A percentile compares a stretch with the other conserved stretches of the same genome.
phyloP scores from a whole-genome alignment of 2,113 vertebrate genomes.

The Carassius gibelio region DNA sequence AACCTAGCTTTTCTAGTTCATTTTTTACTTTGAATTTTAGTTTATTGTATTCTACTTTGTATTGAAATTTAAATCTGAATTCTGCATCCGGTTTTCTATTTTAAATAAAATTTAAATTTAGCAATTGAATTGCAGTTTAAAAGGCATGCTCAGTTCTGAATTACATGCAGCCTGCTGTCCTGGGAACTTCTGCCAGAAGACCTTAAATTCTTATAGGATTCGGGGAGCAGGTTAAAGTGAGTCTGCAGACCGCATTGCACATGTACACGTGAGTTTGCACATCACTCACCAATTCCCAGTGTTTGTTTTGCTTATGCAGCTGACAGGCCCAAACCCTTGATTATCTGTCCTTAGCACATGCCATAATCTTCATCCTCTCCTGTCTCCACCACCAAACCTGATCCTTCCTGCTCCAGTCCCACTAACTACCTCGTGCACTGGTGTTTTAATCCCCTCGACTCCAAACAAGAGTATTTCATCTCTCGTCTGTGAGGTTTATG shows the following conservation, averaged over 20 bases:
- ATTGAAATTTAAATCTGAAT: neutral
- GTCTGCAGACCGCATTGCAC: neutral
- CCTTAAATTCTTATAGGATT: conserved; percentile 9
- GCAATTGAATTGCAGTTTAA: neutral
- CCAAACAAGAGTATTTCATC: conserved; percentile 57
- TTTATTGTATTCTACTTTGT: neutral
- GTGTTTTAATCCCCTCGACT: conserved; percentile 60
- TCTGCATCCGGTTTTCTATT: neutral
- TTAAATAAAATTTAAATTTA: neutral
- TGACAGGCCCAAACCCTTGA: conserved; percentile 71
- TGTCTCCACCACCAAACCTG: conserved; percentile 56
- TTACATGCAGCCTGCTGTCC: neutral
- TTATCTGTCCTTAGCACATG: conserved; percentile 67
- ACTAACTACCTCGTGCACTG: conserved; percentile 58
- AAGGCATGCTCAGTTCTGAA: neutral
- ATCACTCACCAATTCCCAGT: conserved; percentile 6
- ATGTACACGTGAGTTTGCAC: neutral
- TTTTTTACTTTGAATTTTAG: neutral
- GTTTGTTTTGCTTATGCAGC: conserved; percentile 70
- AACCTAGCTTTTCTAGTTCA: neutral
- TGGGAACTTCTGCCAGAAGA: conserved; percentile 31
- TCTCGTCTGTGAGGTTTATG: conserved; percentile 55
- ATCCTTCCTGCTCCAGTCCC: conserved; percentile 57
- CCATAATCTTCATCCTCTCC: conserved; percentile 57
- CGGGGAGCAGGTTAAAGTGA: conserved; percentile 52